Evolutionary conservation across 2,888 invertebrate genomes (phyloP).

Genomic region (Mythimna lalbum): DNA sequence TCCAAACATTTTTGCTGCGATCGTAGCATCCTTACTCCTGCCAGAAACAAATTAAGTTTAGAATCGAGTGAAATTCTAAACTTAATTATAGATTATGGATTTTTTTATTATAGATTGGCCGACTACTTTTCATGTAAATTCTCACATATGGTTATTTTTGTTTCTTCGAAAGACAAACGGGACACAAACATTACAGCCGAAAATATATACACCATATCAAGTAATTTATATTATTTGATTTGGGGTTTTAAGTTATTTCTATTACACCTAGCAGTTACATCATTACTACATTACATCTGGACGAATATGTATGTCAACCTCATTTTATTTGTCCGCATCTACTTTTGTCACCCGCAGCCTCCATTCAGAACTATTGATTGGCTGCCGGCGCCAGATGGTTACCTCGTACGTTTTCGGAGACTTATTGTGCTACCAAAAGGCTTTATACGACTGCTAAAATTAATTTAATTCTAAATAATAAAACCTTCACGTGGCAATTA

Average conservation of each 20-base stretch:
- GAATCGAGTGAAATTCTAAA: neutral
- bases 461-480: constrained; percentile 35
- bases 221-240: neutral
- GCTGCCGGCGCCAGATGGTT: constrained; percentile 41
- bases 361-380: constrained; percentile 49
- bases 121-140: neutral
- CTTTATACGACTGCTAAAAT: constrained; percentile 16
- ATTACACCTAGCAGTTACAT: constrained; percentile 19
- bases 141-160: neutral
- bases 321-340: constrained; percentile 27
- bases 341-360: constrained; percentile 41
- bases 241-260: constrained; percentile 29
- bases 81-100: too few species aligned
- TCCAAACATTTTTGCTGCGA: too few species aligned
- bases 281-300: neutral
- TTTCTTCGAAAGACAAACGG: neutral
- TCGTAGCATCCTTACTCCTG: neutral
- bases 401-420: constrained; percentile 16
- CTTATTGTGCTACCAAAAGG: constrained; percentile 23
- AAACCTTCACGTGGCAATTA: constrained; percentile 18
- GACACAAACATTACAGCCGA: neutral
- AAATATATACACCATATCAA: neutral
- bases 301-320: constrained; percentile 32
- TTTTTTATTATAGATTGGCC: too few species aligned
- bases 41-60: neutral